Conservation (phyloP, 2,888 invertebrate species). For the Aphidoletes aphidimyza region DNA sequence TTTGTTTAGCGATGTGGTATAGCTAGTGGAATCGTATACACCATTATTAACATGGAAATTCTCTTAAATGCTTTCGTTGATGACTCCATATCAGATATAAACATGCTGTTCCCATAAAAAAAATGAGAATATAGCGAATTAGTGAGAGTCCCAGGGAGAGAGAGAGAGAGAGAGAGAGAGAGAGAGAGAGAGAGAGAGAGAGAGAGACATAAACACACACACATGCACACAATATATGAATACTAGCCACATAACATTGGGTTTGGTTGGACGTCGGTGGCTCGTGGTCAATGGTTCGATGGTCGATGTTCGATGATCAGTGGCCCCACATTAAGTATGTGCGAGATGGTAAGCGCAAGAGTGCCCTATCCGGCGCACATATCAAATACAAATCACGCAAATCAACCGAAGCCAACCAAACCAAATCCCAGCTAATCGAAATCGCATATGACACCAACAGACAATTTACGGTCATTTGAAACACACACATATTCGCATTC, state of each 20-base stretch:
- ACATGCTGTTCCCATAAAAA: constrained; percentile 46
- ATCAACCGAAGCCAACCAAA: not conserved
- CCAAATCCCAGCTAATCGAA: constrained; percentile 28
- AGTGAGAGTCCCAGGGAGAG: not conserved
- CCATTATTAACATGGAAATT: constrained; percentile 26
- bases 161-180: too few relatives aligned
- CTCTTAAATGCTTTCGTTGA: constrained; percentile 29
- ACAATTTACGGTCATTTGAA: constrained; percentile 38
- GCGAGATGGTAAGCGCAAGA: not conserved
- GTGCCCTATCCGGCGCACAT: not conserved
- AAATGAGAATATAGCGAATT: not conserved
- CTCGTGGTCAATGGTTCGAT: too few relatives aligned
- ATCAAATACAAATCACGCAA: constrained; percentile 11
- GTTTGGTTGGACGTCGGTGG: too few relatives aligned
- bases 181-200: too few relatives aligned
- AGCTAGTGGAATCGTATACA: not conserved
- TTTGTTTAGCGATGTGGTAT: too few relatives aligned
- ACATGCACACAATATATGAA: too few relatives aligned
- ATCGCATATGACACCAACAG: constrained; percentile 23
- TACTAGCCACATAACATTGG: too few relatives aligned
- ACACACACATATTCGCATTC: not conserved
- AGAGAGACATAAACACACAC: too few relatives aligned
- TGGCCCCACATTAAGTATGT: too few relatives aligned
- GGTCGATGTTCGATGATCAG: too few relatives aligned
- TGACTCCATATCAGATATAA: constrained; percentile 32